Base-by-base conservation (phyloP, 2,888 invertebrate genomes). In the Agriopis leucophaearia region DNA sequence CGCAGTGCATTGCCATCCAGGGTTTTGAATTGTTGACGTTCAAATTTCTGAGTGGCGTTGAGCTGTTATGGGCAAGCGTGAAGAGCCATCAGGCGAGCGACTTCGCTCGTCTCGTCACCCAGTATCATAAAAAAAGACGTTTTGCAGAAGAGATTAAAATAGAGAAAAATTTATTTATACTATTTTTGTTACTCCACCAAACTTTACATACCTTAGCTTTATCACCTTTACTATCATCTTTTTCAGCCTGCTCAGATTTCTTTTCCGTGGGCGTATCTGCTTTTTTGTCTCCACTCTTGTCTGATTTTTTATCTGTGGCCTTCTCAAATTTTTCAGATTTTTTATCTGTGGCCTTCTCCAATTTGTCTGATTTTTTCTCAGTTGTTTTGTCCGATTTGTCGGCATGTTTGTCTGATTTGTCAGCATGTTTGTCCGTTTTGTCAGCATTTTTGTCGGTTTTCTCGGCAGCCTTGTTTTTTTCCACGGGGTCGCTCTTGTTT, bases 201-300 rank as follows among this genome's bases (percentile, higher is more conserved):
- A 38, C 63, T 15, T 15, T 16, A 65, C 77, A 69, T 72, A 91
- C 91, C 86, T 91, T 91, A 70, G 74, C 81, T 75, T 87, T 86
- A 35, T 89, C 89, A 66, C 81, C 84, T 75, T 84, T 85, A 52
- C 71, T 80, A 42, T 63, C 63, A 27, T 56, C 63, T 15, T 48
- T 63, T 72, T 73, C 60, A 72, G 64, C 55, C 51, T 54, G 55
- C 64, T 74, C 66, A 36, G 67, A 44, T 70, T 78, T 76, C 73
- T 74, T 74, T 64, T 76, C 72, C 69, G 15, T 15, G 8, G 60
- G 13, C 36, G 40, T 55, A 42, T 55, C 55, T n/a, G 40, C 55
- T 42, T 77, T 74, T 68, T 75, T 35, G 16, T 56, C 55, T 27
- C 12, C 42, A 8, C 42, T 27, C 13, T 76, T 70, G 64, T 80